Conservation (phyloP, 2,888 invertebrate genomes). For the Caenorhabditis sulstoni region DNA sequence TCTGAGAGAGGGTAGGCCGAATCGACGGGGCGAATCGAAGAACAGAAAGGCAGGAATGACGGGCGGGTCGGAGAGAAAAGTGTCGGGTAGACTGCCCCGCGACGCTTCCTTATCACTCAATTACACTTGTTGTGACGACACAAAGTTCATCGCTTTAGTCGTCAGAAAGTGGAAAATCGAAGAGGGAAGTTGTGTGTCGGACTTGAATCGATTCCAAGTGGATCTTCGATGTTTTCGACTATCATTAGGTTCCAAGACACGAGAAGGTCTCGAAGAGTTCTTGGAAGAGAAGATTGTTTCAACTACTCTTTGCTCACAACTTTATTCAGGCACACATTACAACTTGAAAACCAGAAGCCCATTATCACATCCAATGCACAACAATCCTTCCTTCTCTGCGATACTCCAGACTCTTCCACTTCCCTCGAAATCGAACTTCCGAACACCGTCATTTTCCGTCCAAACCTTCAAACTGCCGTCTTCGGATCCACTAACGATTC, state of each 20-base stretch:
- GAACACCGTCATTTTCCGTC: background rate
- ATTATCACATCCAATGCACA: slow-evolving; percentile 18
- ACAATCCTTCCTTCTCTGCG: background rate
- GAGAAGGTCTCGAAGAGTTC: no score
- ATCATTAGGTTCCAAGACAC: no score
- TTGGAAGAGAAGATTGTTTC: no score
- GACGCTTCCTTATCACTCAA: no score
- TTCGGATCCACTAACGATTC: slow-evolving; percentile 22
- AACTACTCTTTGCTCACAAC: no score
- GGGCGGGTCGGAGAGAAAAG: no score
- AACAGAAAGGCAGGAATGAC: background rate
- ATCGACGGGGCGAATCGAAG: background rate
- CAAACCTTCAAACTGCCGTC: slow-evolving; percentile 14
- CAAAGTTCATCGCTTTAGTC: no score
- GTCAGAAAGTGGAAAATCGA: background rate
- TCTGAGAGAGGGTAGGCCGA: background rate
- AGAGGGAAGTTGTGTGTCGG: no score
- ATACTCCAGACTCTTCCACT: slow-evolving; percentile 32
- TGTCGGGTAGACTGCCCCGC: no score
- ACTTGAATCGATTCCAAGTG: no score
- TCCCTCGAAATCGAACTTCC: background rate
- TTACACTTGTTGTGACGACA: no score
- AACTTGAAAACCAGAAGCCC: slow-evolving; percentile 4
- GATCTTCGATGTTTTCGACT: no score
- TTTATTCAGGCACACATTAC: background rate